phyloP scores from a whole-genome alignment of 2,888 invertebrate species.

The Meteorus colon region DNA sequence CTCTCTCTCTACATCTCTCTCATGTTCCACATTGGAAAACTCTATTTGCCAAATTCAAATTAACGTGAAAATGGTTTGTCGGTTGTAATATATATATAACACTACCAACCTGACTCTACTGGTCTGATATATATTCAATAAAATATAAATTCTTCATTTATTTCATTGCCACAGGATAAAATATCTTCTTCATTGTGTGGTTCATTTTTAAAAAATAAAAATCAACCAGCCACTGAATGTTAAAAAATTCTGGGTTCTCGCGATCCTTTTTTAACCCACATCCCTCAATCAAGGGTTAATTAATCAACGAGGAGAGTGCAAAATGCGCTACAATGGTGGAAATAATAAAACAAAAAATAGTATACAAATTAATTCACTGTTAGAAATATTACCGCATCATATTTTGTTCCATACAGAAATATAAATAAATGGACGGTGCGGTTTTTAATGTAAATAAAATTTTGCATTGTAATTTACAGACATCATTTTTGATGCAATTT shows the following conservation, averaged over 20 bases:
- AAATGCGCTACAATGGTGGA: neutral
- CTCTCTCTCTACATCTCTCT: neutral
- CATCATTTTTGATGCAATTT: neutral
- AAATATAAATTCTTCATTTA: neutral
- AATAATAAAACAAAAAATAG: neutral
- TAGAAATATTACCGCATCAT: neutral
- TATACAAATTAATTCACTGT: slow-evolving; percentile 9
- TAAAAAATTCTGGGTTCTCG: slow-evolving; percentile 26
- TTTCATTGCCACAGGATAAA: neutral
- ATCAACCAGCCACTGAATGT: neutral
- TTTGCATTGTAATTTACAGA: neutral
- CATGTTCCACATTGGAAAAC: slow-evolving; percentile 32
- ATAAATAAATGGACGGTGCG: neutral
- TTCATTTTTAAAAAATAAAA: neutral
- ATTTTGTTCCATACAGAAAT: neutral
- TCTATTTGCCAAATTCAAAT: slow-evolving; percentile 41
- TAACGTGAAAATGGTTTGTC: slow-evolving; percentile 37
- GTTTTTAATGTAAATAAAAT: neutral
- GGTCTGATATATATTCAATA: neutral
- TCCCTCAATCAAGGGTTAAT: slow-evolving; percentile 9
- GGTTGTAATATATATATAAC: slow-evolving; percentile 22
- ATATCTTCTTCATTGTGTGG: neutral
- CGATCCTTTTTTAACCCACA: neutral
- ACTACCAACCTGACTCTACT: neutral
- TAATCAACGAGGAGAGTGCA: slow-evolving; percentile 19